Evolutionary conservation across 2,888 invertebrate species (phyloP), one percentile per base, ranked within the genome.

Genomic region (Noctua fimbriata): DNA sequence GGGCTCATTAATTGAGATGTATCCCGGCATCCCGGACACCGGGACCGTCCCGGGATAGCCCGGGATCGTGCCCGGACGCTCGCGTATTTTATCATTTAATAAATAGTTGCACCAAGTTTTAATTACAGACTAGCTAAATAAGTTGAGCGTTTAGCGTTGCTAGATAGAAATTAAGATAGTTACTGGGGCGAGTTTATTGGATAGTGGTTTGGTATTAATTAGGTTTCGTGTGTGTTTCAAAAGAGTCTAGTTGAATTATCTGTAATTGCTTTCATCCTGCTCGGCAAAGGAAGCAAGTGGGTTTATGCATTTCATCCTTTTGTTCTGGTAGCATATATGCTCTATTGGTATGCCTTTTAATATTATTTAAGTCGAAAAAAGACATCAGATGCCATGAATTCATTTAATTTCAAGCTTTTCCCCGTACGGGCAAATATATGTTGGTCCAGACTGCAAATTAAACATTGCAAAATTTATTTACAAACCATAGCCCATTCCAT

Each of bases 61-160:
- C 77, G 65, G 77, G 73, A 75, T 60, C 73, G 69, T 66, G 74
- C 55, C 52, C 58, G 78, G 76, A 81, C 78, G 80, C 83, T 55
- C 36, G 55, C 52, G 86, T 85, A 88, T 85, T 81, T 88, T 75
- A 85, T 85, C 82, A 85, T 88, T 88, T 86, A 86, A 85, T 88
- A 85, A 85, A 85, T 88, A 88, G 69, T 85, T 86, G 82, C 69
- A 75, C 58, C 44, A 88, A 86, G 86, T 85, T 85, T 88, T 88
- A 85, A 88, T 82, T 88, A 88, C 69, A n/a, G 72, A 21, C 72
- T 85, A 16, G 41, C 44, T 32, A 73, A 72, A 74, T 60, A 63
- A 63, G 79, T 70, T 70, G 36, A 28, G 9, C 55, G 67, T 74
- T 87, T 87, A 83, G 47, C 5, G 9, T 79, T 28, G 18, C 14